Base-by-base conservation (phyloP, 2,888 invertebrate genomes). In the Zaprionus lineosus region DNA sequence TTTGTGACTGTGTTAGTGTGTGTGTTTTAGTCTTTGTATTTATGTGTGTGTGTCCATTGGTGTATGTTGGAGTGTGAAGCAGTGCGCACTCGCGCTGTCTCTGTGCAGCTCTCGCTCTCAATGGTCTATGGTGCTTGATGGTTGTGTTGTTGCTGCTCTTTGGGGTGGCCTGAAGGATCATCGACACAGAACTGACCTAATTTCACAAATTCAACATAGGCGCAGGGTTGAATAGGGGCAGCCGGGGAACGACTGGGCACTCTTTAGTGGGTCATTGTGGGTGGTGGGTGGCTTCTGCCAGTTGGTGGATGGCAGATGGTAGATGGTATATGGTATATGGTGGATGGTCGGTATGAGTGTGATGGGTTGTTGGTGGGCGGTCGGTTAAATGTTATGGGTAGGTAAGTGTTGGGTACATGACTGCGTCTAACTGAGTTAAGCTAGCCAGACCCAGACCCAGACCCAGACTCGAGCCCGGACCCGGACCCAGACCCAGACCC, bases 121-220 rank as follows among this genome's bases (percentile, higher is more conserved):
- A 39, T 33, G 7, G 48, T 44, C 34, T 39, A 43, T 26, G n/a
- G 34, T 16, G 31, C 44, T 29, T 31, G 19, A 11, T 26, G 21
- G 14, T 26, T 29, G 11, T 28, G 44, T 51, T 66, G 66, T 62
- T 65, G 70, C 44, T 67, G 60, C 36, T 46, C 39, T 55, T 66
- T 53, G 67, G 76, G 74, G 70, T 68, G 81, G 77, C 74, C 71
- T 76, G 88, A 89, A 88, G 88, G 88, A 89, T 89, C 89, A 89
- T 89, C 89, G 89, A 89, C 90, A 90, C 89, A 88, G 83, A 87
- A 88, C 87, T 89, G 90, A 89, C 90, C 90, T 89, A 90, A 89
- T 89, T 90, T 89, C 82, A 74, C 72, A 75, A 86, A 79, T 85
- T 86, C 79, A 86, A 82, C 82, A 85, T 87, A 84, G 87, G 87